Evolutionary conservation across 2,888 invertebrate genomes (phyloP), one percentile per base, ranked within the genome.

Genomic region (Nemurella pictetii): DNA sequence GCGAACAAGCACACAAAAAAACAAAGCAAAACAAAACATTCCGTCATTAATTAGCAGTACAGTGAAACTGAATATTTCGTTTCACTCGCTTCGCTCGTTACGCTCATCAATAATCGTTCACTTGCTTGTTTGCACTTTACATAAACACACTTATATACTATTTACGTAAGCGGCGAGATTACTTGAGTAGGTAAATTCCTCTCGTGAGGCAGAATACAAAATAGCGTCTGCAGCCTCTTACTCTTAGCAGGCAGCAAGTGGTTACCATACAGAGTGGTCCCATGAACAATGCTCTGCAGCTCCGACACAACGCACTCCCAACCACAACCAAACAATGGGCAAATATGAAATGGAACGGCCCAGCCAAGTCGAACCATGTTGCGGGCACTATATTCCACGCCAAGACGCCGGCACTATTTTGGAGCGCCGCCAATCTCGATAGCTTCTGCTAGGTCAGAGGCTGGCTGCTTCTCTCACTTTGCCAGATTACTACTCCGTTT

Each of bases 361-460:
- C 15, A 55, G 20, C 55, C 55, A 55, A 55, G 20, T 20, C 55
- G 20, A 20, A 55, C 55, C 55, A 55, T 55, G 55, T 55, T 55
- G 55, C 20, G 55, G 55, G 55, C 20, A 55, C 55, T 55, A 7
- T 75, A 27, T 15, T 75, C 75, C 27, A 5, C 9, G 75, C 75
- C 2, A 20, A 75, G 2, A 26, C 25, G 26, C 9, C 26, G 5
- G 75, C 26, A 0, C 75, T 75, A 9, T 27, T 28, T 75, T 75
- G 75, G 75, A 1, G 7, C n/a, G 25, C 26, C 75, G 75, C 75
- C 75, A 75, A 28, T 27, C 75, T 25, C 75, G 75, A 75, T 75
- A 75, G 28, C 75, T n/a, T 75, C 75, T 75, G 26, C 26, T 75
- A 75, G 75, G 75, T 75, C 75, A 75, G 75, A 55, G 55, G 9